phyloP scores from a whole-genome alignment of 2,113 vertebrate species.

The Holacanthus passer region DNA sequence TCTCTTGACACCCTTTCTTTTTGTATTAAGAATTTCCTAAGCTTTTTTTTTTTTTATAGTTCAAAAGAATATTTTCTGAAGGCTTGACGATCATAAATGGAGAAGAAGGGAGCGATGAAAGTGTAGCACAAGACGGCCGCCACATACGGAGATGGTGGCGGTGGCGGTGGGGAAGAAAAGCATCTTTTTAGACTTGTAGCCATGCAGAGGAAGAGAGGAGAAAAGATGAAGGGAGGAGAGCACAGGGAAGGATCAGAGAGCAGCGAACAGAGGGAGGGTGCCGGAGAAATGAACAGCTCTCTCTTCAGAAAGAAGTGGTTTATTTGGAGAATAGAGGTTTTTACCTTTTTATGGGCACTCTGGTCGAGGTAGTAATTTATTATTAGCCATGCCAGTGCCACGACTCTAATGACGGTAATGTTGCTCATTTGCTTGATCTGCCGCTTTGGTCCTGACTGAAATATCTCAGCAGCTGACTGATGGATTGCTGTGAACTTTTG shows the following conservation, averaged over 20 bases:
- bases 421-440: neutral
- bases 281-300: neutral
- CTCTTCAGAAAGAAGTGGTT: slow-evolving; percentile 23
- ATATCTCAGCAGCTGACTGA: neutral
- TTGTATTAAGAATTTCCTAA: neutral
- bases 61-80: slow-evolving; percentile 8
- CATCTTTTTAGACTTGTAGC: slow-evolving; percentile 9
- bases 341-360: neutral
- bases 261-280: neutral
- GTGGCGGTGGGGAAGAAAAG: neutral
- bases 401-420: neutral
- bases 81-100: neutral
- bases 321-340: slow-evolving; percentile 21
- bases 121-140: slow-evolving; percentile 26
- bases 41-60: neutral
- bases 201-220: slow-evolving; percentile 14
- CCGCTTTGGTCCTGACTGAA: neutral
- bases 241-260: slow-evolving; percentile 33
- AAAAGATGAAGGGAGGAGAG: slow-evolving; percentile 26
- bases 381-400: neutral
- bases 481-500: neutral
- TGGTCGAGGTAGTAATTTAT: neutral
- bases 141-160: slow-evolving; percentile 23
- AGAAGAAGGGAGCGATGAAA: slow-evolving; percentile 22
- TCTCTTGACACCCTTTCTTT: neutral